Conservation (phyloP, 2,888 invertebrate genomes). For the Thymelicus acteon region DNA sequence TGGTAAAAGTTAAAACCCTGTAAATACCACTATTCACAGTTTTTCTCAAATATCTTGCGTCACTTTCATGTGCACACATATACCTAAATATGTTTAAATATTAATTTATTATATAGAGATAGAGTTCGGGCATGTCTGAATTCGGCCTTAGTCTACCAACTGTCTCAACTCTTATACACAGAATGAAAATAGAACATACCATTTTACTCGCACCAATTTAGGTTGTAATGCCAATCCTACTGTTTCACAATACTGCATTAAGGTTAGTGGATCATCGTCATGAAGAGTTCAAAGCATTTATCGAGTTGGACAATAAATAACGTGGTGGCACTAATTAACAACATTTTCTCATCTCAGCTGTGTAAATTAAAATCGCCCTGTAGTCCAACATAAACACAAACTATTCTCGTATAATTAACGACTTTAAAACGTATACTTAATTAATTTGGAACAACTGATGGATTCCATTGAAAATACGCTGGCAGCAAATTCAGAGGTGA, state of each 20-base stretch:
- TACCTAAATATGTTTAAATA: too few species aligned
- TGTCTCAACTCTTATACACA: constrained; percentile 26
- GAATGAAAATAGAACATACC: constrained; percentile 46
- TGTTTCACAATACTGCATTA: constrained; percentile 46
- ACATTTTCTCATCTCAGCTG: constrained; percentile 14
- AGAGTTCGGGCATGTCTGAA: not conserved
- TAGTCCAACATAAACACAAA: not conserved
- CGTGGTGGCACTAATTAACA: constrained; percentile 15
- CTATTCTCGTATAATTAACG: too few species aligned
- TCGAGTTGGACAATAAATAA: constrained; percentile 29
- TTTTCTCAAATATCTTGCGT: too few species aligned
- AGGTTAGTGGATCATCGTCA: constrained; percentile 49
- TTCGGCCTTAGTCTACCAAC: constrained; percentile 29
- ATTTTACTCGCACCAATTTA: constrained; percentile 37
- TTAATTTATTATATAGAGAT: not conserved
- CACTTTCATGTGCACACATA: too few species aligned
- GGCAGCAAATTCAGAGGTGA: too few species aligned
- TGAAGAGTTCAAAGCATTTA: constrained; percentile 41
- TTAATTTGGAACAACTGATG: too few species aligned
- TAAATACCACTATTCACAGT: too few species aligned
- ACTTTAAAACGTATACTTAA: too few species aligned
- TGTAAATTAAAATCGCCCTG: not conserved
- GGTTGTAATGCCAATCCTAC: constrained; percentile 39
- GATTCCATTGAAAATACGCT: too few species aligned
- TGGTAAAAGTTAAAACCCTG: too few species aligned